Evolutionary conservation across 2,888 invertebrate genomes (phyloP).

Genomic region (Gandaritis pyraliata): DNA sequence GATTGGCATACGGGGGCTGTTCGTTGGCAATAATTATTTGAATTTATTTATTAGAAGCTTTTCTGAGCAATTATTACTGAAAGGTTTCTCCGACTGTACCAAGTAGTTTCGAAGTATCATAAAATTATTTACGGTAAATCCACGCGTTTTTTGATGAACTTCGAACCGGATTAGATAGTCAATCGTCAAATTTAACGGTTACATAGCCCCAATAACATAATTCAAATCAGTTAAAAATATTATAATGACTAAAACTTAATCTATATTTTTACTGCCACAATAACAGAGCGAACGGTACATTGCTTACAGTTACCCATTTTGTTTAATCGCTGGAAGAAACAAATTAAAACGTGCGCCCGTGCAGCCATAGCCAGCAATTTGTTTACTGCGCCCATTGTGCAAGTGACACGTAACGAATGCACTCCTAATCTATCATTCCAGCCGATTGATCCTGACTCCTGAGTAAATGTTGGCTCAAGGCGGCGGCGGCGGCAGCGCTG

Average conservation of each 20-base stretch:
- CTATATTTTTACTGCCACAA: constrained; percentile 32
- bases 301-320: constrained; percentile 43
- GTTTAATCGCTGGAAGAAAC: constrained; percentile 42
- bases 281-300: constrained; percentile 37
- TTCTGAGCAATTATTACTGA: no score
- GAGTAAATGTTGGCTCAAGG: constrained; percentile 11
- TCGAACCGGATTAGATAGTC: neutral
- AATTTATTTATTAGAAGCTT: no score
- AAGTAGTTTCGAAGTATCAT: no score
- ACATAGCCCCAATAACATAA: constrained; percentile 11
- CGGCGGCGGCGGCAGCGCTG: neutral
- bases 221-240: constrained; percentile 19
- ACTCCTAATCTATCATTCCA: constrained; percentile 33
- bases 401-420: constrained; percentile 38
- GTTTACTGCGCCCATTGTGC: constrained; percentile 40
- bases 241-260: constrained; percentile 29
- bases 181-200: neutral
- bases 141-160: no score
- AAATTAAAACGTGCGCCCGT: constrained; percentile 41
- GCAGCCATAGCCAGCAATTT: constrained; percentile 35
- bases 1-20: no score
- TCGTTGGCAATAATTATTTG: no score
- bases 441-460: constrained; percentile 17
- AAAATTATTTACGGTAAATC: no score
- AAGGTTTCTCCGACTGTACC: no score